Base-by-base conservation (phyloP, 2,888 invertebrate genomes). In the Rotaria magnacalcarata region DNA sequence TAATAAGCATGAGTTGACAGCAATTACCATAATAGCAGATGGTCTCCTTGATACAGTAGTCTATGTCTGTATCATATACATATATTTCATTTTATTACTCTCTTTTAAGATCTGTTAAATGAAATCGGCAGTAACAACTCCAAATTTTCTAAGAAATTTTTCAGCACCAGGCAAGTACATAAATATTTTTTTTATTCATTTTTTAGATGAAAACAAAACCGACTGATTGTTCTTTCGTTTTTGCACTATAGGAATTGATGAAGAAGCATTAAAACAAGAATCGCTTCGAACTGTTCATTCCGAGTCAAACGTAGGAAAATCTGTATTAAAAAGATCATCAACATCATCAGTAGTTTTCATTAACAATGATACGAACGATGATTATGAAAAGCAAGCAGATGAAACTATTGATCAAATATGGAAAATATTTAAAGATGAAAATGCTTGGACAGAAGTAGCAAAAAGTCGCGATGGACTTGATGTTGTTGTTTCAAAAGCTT, bases 401-500 rank as follows among this genome's bases (percentile, higher is more conserved):
- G 80, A 85, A 16, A 21, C 52, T 10, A 41, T 86, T 5, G 41
- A 85, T 34, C 47, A 34, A 67, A 34, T 86, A 10, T 27, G 67
- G 43, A 47, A 50, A 24, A 86, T 86, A 43, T 74, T 47, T 54
- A 43, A 86, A n/a, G 85, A 85, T 47, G 41, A 74, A 21, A 47
- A 34, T 19, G 11, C 34, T 47, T 86, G 86, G 86, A 52, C 19
- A 16, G 8, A 41, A 19, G 86, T 85, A 56, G 67, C 16, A 50
- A 85, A 84, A 34, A 50, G 84, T 67, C 56, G n/a, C 16, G 43
- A 47, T 74, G 52, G 27, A 34, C 7, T 10, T 24, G 74, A 84
- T 43, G 27, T n/a, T n/a, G 41, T 86, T 58, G 58, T 60, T 27
- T 84, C 86, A 84, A 86, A 85, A 85, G 19, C 10, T 7, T 85